Evolutionary conservation across 1,140 invertebrate genomes (phyloP).

Genomic region (Listronotus bonariensis): DNA sequence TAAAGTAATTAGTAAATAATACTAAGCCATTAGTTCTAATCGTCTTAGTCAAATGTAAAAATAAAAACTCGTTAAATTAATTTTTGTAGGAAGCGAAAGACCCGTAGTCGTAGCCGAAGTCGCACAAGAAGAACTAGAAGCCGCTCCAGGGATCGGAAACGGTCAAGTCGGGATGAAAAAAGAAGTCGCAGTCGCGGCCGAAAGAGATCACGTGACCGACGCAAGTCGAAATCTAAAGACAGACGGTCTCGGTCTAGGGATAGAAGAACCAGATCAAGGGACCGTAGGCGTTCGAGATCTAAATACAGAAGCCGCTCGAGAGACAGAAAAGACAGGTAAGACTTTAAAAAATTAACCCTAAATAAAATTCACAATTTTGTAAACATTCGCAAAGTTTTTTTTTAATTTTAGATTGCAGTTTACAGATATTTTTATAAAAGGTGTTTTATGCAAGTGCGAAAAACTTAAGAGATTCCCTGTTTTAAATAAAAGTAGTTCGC

Average conservation of each 20-base stretch:
- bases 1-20: no score
- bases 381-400: no score
- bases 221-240: conserved; percentile 52
- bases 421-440: no score
- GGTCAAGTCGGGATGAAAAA: conserved; percentile 34
- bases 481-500: no score
- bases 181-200: conserved; percentile 50
- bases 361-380: no score
- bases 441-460: no score
- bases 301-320: conserved; percentile 44
- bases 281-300: conserved; percentile 51
- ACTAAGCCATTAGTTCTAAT: no score
- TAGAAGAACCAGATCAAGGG: conserved; percentile 55
- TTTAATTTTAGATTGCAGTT: no score
- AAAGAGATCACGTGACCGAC: conserved; percentile 50
- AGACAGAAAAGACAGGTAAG: conserved; percentile 37
- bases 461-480: no score
- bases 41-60: no score
- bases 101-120: conserved; percentile 52
- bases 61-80: not conserved
- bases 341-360: conserved; percentile 13
- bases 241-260: conserved; percentile 62
- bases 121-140: conserved; percentile 49
- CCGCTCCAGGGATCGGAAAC: conserved; percentile 36
- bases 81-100: conserved; percentile 29